Evolutionary conservation across 2,888 invertebrate genomes (phyloP).

Genomic region (Acronicta alni): DNA sequence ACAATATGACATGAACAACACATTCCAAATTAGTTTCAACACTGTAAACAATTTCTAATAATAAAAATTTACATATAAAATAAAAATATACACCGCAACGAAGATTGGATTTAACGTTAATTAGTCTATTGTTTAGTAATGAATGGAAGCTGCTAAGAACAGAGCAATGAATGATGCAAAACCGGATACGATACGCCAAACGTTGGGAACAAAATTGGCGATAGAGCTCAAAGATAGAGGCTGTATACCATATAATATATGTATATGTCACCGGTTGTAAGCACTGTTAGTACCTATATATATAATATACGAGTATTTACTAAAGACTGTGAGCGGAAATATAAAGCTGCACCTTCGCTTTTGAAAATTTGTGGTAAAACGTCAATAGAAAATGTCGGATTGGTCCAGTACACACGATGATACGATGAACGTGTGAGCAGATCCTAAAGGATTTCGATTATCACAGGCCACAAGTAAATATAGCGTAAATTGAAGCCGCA

Average conservation of each 20-base stretch:
- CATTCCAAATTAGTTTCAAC: conserved; percentile 28
- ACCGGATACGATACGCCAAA: conserved; percentile 26
- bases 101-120: conserved; percentile 71
- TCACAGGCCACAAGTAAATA: conserved; percentile 31
- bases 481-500: conserved; percentile 31
- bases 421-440: conserved; percentile 3
- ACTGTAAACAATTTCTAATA: conserved; percentile 52
- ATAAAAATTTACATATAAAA: conserved; percentile 51
- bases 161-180: conserved; percentile 52
- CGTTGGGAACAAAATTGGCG: conserved; percentile 3
- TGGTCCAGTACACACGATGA: too few relatives aligned
- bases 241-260: neutral
- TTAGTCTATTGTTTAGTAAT: conserved; percentile 70
- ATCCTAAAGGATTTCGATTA: conserved; percentile 32
- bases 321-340: too few relatives aligned
- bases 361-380: too few relatives aligned
- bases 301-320: too few relatives aligned
- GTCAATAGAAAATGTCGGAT: too few relatives aligned
- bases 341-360: too few relatives aligned
- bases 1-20: conserved; percentile 24
- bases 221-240: neutral
- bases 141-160: conserved; percentile 46
- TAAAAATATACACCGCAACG: conserved; percentile 66
- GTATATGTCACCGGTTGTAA: too few relatives aligned
- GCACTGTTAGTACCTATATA: too few relatives aligned